Base-by-base conservation (phyloP, 1,140 invertebrate species). In the Anastrepha obliqua region DNA sequence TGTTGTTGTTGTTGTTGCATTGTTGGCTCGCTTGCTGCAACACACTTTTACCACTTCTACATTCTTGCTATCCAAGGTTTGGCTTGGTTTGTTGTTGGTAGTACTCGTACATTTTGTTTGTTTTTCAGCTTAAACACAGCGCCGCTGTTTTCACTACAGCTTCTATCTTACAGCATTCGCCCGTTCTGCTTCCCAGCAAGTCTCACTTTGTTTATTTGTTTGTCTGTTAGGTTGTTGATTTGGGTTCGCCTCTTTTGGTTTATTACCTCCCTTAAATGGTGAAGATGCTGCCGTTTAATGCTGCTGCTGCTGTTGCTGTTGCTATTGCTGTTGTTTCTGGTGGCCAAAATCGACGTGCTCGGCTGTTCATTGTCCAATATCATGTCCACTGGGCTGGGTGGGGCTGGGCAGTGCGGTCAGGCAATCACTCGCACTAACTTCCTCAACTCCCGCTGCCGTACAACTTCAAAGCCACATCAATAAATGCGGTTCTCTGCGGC, bases 231-330 rank as follows among this genome's bases (percentile, higher is more conserved):
- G 74, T 81, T 81, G 74, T 81, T 81, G 74, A 81, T 81, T 81
- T 55, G 74, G 47, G 42, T 58, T 81, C 74, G 74, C 74, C 74
- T 81, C 74, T 58, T 81, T 81, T 81, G 47, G 74, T 81, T 81
- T 81, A 81, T 81, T 81, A 55, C 74, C 74, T 81, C 74, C 74
- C 74, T 81, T 55, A 81, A 81, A 81, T 58, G 74, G 47, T 81
- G 44, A 55, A 81, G 74, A 81, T 58, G 74, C 74, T 20, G 17
- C 17, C 74, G n/a, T n/a, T 51, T 81, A 47, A 9, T 81, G 74
- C 7, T 39, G 17, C 29, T 67, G 11, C 17, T 17, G 11, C 60
- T n/a, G 60, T n/a, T 15, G 60, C 29, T 29, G 51, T 8, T 17
- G 11, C 60, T n/a, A 5, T n/a, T 15, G 60, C 29, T 29, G 51